Conservation (phyloP, 2,113 vertebrate genomes). For the Anolis sagrei region DNA sequence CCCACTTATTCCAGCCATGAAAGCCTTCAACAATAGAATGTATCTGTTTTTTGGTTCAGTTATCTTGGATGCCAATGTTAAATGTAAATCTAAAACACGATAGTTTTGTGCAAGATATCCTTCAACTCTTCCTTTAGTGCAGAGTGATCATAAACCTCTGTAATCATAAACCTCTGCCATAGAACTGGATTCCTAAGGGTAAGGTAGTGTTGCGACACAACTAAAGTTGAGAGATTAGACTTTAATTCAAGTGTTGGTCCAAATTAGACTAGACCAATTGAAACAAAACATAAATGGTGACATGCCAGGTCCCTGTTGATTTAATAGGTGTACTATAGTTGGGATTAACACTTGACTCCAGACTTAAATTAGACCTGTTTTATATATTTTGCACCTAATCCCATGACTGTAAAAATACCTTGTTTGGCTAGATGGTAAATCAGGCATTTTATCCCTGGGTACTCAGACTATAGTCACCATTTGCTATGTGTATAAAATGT, state of each 20-base stretch:
- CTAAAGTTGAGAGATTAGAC: background rate
- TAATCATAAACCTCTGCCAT: background rate
- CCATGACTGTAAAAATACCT: background rate
- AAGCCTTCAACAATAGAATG: no score
- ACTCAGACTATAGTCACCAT: background rate
- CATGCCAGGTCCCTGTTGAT: no score
- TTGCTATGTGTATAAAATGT: background rate
- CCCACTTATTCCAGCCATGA: no score
- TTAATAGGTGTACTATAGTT: no score
- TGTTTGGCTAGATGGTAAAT: background rate
- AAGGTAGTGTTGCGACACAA: background rate
- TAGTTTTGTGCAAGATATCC: background rate
- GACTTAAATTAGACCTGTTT: no score
- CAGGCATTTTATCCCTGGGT: background rate
- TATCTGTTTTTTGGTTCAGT: no score
- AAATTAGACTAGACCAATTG: no score
- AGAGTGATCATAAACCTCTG: background rate
- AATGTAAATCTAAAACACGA: background rate
- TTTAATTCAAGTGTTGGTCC: no score
- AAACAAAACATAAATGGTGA: no score
- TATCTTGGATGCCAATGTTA: background rate
- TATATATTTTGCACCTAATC: background rate
- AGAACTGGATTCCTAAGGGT: background rate
- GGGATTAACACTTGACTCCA: no score
- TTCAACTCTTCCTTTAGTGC: background rate